phyloP scores from a whole-genome alignment of 2,797 vertebrate species.

The Botia kubotai region DNA sequence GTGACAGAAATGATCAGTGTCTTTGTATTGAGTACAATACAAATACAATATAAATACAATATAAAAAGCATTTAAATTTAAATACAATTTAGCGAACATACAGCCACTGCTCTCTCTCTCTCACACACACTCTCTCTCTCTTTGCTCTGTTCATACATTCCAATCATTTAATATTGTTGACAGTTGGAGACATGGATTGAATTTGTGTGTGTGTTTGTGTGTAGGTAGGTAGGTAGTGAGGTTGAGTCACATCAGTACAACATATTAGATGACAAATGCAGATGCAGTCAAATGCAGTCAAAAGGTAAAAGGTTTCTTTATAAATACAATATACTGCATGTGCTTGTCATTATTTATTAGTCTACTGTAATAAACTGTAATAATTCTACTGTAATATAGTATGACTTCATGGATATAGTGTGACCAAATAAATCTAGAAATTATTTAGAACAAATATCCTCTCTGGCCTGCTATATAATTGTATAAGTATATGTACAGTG shows the following conservation, averaged over 20 bases:
- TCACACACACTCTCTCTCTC: background rate
- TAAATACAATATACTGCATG: background rate
- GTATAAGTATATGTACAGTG: conserved; percentile 13
- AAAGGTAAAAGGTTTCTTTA: background rate
- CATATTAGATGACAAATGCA: background rate
- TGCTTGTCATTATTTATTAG: background rate
- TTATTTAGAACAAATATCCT: conserved; percentile 1
- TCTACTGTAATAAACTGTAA: too few species aligned
- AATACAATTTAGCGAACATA: background rate
- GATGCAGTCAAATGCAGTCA: background rate
- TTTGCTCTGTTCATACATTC: conserved; percentile 34
- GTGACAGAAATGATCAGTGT: conserved; percentile 9
- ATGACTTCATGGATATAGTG: background rate
- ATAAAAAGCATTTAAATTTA: too few species aligned
- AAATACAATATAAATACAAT: too few species aligned
- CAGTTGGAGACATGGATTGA: conserved; percentile 22
- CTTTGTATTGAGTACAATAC: background rate
- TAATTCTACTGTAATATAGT: too few species aligned
- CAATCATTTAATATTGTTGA: conserved; percentile 50
- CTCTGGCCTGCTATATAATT: background rate
- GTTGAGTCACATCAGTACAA: background rate
- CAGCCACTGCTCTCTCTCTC: background rate
- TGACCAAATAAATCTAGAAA: background rate
- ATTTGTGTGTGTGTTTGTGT: background rate
- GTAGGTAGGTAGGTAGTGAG: background rate